Evolutionary conservation across 2,888 invertebrate genomes (phyloP).

Genomic region (Bruchidius siliquastri): DNA sequence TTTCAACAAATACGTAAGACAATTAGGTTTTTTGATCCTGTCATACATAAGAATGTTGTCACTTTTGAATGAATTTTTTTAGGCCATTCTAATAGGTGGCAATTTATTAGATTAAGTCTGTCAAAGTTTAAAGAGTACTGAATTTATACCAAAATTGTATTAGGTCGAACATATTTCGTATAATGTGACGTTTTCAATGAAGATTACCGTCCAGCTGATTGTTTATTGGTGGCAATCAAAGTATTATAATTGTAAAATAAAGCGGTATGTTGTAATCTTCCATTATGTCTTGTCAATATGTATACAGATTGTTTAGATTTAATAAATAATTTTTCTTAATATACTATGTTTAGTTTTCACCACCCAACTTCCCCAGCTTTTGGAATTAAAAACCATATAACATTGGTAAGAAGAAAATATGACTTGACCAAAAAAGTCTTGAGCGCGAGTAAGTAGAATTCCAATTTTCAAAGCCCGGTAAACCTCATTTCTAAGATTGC

Average conservation of each 20-base stretch:
- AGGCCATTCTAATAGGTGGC: background rate
- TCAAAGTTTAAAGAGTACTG: background rate
- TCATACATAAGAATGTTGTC: too few relatives aligned
- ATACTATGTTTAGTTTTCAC: background rate
- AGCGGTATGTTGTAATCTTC: constrained; percentile 41
- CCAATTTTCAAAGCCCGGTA: too few relatives aligned
- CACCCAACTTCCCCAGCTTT: too few relatives aligned
- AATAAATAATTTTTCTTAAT: constrained; percentile 17
- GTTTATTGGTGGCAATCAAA: background rate
- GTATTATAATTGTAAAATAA: background rate
- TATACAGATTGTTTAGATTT: constrained; percentile 31
- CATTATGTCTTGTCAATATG: constrained; percentile 43
- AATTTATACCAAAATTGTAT: background rate
- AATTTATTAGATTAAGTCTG: background rate
- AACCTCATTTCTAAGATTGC: too few relatives aligned
- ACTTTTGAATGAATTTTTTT: background rate
- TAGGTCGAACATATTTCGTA: background rate
- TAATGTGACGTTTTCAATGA: background rate
- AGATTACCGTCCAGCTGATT: constrained; percentile 11
- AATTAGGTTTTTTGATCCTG: too few relatives aligned
- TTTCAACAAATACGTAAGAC: too few relatives aligned
- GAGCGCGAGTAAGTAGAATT: too few relatives aligned
- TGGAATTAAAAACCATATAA: too few relatives aligned
- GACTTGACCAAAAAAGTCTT: too few relatives aligned
- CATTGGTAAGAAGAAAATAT: too few relatives aligned